Conservation (phyloP, 2,888 invertebrate species). For the Nymphalis c-album region DNA sequence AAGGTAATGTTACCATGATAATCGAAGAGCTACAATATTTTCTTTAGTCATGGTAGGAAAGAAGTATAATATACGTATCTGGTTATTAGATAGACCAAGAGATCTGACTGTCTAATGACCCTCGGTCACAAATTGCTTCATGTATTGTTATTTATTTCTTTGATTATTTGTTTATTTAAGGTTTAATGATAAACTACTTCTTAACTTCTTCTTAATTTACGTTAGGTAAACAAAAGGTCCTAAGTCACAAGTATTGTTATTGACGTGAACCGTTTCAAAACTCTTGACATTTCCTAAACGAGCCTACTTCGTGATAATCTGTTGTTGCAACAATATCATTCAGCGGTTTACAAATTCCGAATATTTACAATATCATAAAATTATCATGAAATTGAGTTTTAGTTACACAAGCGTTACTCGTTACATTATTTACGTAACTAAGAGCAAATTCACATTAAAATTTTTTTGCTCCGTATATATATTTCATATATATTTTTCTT, state of each 20-base stretch:
- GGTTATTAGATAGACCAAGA: too few relatives aligned
- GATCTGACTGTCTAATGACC: too few relatives aligned
- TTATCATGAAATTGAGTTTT: constrained; percentile 21
- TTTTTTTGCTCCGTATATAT: neutral
- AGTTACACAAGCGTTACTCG: constrained; percentile 17
- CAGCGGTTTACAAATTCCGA: constrained; percentile 12
- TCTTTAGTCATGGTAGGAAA: too few relatives aligned
- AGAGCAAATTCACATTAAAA: constrained; percentile 5
- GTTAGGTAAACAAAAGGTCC: neutral
- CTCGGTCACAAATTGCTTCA: too few relatives aligned
- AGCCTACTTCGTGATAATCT: constrained; percentile 1
- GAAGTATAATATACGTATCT: too few relatives aligned
- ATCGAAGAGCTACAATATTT: too few relatives aligned
- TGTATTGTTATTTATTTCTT: too few relatives aligned
- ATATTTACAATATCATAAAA: constrained; percentile 20
- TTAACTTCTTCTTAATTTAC: too few relatives aligned
- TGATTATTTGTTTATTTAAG: too few relatives aligned
- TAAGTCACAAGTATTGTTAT: neutral
- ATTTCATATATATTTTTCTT: too few relatives aligned
- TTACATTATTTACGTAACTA: constrained; percentile 23
- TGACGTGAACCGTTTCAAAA: constrained; percentile 6
- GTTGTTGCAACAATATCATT: constrained; percentile 12
- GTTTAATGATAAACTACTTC: too few relatives aligned
- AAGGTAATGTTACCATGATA: constrained; percentile 54
- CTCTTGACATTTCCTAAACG: constrained; percentile 5